Conservation (phyloP, 2,113 vertebrate genomes). For the Clupea harengus region DNA sequence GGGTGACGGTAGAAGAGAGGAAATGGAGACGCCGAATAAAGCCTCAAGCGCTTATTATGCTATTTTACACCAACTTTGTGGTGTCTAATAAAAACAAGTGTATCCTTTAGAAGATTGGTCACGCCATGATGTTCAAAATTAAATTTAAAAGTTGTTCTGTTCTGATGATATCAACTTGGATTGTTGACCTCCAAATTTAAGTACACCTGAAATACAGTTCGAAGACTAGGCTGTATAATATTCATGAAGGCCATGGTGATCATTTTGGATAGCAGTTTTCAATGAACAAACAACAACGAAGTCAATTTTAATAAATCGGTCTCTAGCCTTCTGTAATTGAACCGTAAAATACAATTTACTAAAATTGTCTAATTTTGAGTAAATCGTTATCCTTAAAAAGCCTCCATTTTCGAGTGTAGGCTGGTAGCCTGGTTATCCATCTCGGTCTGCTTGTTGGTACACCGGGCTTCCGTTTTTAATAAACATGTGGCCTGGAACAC, state of each 20-base stretch:
- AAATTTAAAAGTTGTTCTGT: not conserved
- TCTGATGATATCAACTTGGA: not conserved
- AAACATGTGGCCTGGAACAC: not conserved
- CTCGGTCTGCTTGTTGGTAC: not conserved
- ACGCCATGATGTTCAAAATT: not conserved
- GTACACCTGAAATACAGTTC: not conserved
- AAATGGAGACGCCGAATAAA: not conserved
- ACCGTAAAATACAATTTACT: not conserved
- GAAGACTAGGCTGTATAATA: not conserved
- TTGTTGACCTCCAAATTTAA: not conserved
- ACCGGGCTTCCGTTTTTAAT: not conserved
- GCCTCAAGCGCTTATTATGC: not conserved
- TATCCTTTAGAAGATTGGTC: not conserved
- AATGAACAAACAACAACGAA: not conserved
- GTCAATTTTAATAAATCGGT: not conserved
- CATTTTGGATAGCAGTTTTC: not conserved
- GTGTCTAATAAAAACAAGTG: not conserved
- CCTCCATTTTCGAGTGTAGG: not conserved
- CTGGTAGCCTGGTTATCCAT: not conserved
- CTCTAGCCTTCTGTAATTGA: not conserved
- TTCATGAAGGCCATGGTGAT: not conserved
- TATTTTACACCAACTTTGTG: not conserved
- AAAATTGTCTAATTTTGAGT: too few species aligned
- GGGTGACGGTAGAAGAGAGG: slow-evolving; percentile 41
- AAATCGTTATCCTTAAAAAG: not conserved